Base-by-base conservation (phyloP, 2,888 invertebrate genomes). In the Amphipyra berbera region DNA sequence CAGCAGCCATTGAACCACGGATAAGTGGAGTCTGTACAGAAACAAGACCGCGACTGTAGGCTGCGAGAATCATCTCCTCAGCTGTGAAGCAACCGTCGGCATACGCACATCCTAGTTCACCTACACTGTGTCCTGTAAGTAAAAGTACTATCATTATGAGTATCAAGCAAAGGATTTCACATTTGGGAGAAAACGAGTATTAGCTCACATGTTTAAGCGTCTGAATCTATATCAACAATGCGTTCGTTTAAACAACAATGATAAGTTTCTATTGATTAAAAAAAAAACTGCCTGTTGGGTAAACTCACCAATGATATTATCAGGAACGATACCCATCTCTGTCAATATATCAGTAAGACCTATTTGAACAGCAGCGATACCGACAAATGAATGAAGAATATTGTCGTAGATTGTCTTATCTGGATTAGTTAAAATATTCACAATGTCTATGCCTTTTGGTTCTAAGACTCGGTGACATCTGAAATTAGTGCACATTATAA, bases 1-100 rank as follows among this genome's bases (percentile, higher is more conserved):
- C 95, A 10, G 98, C 98, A 21, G 98, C 98, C 98, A 98, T 98
- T 27, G 97, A 96, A 33, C 98, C 98, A 15, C 85, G 88, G 13
- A 97, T 95, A 53, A 97, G 92, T 13, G 95, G 92, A 0, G 96
- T 95, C 71, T 97, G 96, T 27, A 96, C 76, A 40, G 97, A 96
- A 0, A 97, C 96, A 62, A 95, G 92, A n/a, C 97, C 98, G 71
- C 98, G 95, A 82, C 96, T 97, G 87, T 98, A 98, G 0, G 98
- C 96, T 9, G 96, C 95, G 9, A 97, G 89, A 50, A 98, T 96
- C 90, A 97, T 97, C 88, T 98, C 97, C 83, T 98, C 97, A 0
- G 96, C 96, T 0, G 98, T 97, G 59, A 98, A 95, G 64, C 97
- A 97, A 1, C 97, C 89, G 38, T 90, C 90, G 1, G 88, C 90